Conservation (phyloP, 2,888 invertebrate genomes). For the Epirrhoe alternata region DNA sequence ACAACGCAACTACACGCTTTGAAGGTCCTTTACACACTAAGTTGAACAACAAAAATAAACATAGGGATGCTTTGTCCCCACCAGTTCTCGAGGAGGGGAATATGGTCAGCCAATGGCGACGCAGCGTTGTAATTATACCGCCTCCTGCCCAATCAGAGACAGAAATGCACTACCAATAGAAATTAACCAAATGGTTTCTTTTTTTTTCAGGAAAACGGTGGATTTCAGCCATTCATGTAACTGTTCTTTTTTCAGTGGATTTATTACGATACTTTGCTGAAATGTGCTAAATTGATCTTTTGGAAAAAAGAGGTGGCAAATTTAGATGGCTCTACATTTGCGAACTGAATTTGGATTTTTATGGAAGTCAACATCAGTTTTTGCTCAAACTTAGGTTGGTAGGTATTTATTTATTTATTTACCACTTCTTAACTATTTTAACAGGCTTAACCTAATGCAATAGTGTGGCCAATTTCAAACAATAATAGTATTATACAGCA, state of each 20-base stretch:
- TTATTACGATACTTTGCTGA: not conserved
- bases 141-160: slow-evolving; percentile 70
- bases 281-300: slow-evolving; percentile 1
- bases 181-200: slow-evolving; percentile 49
- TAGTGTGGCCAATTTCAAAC: too few relatives aligned
- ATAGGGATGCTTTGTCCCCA: slow-evolving; percentile 77
- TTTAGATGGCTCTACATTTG: not conserved
- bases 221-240: slow-evolving; percentile 42
- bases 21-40: slow-evolving; percentile 79
- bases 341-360: not conserved
- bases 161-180: slow-evolving; percentile 60
- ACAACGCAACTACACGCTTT: slow-evolving; percentile 59
- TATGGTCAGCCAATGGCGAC: slow-evolving; percentile 57
- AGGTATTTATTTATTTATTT: too few relatives aligned
- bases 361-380: too few relatives aligned
- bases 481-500: too few relatives aligned
- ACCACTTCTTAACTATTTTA: too few relatives aligned
- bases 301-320: not conserved
- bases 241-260: slow-evolving; percentile 1
- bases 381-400: too few relatives aligned
- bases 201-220: slow-evolving; percentile 69
- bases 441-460: too few relatives aligned
- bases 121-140: slow-evolving; percentile 53
- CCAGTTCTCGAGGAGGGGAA: slow-evolving; percentile 59
- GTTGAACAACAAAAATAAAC: slow-evolving; percentile 81